phyloP scores from a whole-genome alignment of 1,140 invertebrate species.

The Popillia japonica region DNA sequence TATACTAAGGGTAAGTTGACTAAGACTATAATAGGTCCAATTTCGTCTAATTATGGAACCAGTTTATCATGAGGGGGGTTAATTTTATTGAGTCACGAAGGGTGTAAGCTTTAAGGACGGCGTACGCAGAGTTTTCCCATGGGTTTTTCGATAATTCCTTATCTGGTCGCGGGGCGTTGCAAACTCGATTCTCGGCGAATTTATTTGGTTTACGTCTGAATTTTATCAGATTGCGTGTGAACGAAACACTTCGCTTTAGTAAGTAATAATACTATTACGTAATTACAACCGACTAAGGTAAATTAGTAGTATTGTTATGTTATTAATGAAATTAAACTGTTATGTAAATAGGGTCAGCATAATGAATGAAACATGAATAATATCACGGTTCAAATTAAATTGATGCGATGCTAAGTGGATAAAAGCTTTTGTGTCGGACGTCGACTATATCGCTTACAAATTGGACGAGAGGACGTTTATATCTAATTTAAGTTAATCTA shows the following conservation, averaged over 20 bases:
- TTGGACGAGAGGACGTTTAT: too few species aligned
- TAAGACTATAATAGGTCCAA: not conserved
- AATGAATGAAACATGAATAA: slow-evolving; percentile 2
- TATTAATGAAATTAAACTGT: slow-evolving; percentile 1
- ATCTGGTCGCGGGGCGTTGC: slow-evolving; percentile 18
- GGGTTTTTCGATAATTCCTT: slow-evolving; percentile 35
- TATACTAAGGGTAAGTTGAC: too few species aligned
- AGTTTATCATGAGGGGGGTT: not conserved
- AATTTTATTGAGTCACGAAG: slow-evolving; percentile 30
- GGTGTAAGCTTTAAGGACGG: slow-evolving; percentile 2
- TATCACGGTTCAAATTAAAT: not conserved
- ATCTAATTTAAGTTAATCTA: too few species aligned
- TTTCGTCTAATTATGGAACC: slow-evolving; percentile 3
- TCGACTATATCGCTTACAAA: too few species aligned
- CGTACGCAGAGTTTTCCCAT: not conserved
- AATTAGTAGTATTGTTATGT: slow-evolving; percentile 15
- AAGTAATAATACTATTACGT: not conserved
- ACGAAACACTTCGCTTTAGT: slow-evolving; percentile 13
- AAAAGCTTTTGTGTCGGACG: too few species aligned
- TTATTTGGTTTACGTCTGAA: slow-evolving; percentile 20
- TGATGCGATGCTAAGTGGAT: not conserved
- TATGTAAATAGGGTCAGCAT: not conserved
- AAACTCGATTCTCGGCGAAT: not conserved
- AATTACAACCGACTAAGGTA: not conserved
- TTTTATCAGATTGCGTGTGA: slow-evolving; percentile 29